Conservation (phyloP, 2,888 invertebrate genomes). For the Lasioglossum pauxillum region DNA sequence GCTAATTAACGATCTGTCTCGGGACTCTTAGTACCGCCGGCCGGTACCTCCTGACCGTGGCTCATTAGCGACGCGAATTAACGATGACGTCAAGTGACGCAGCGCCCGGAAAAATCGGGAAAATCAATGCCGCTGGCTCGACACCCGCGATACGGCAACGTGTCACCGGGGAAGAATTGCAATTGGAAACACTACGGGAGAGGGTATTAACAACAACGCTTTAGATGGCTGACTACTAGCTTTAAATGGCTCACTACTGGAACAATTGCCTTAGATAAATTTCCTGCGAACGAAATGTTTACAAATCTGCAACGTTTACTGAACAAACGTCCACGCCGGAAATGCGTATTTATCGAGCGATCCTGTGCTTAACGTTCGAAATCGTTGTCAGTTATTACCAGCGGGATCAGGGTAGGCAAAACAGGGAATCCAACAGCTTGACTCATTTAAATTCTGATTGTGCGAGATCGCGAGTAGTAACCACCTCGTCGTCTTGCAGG, state of each 20-base stretch:
- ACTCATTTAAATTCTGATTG: background rate
- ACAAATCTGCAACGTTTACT: background rate
- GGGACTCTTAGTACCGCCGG: conserved; percentile 43
- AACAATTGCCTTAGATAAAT: background rate
- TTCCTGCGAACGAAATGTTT: background rate
- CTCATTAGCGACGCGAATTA: conserved; percentile 52
- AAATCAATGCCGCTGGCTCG: background rate
- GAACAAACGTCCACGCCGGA: background rate
- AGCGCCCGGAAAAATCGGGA: background rate
- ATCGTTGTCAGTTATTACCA: background rate
- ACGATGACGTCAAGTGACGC: conserved; percentile 27
- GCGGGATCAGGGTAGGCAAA: background rate
- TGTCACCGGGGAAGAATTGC: too few species aligned
- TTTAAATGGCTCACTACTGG: background rate
- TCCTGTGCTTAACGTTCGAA: background rate
- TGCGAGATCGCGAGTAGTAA: background rate
- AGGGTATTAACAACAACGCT: background rate
- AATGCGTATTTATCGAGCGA: background rate
- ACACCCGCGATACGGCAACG: background rate
- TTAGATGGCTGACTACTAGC: background rate
- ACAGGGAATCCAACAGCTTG: background rate
- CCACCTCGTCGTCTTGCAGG: background rate
- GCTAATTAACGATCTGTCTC: conserved; percentile 60
- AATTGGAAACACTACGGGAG: too few species aligned
- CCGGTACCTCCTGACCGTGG: conserved; percentile 32